These are phyloP conservation scores for Habrosyne pyritoides DNA, from an alignment of 2,888 invertebrate genomes.

Conservation along the genomic window DNA sequence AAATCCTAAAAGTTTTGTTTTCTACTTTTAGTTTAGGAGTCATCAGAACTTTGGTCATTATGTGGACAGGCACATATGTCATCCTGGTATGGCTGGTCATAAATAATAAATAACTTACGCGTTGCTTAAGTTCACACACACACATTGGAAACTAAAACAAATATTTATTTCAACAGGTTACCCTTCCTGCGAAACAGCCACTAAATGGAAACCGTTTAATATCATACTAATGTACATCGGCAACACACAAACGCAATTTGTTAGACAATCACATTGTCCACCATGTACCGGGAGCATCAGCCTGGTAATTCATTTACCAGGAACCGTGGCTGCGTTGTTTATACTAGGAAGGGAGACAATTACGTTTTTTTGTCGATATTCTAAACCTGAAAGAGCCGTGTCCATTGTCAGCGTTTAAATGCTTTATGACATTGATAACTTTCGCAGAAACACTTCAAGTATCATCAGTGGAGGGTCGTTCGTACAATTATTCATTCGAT, in stretches of 20 bases:
- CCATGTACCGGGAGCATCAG: slow-evolving; percentile 56
- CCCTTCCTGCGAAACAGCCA: neutral
- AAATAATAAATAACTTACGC: no score
- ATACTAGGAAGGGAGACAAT: slow-evolving; percentile 63
- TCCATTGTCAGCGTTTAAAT: slow-evolving; percentile 57
- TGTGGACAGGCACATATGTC: no score
- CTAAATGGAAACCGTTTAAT: neutral
- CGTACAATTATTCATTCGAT: slow-evolving; percentile 17
- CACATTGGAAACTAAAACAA: neutral
- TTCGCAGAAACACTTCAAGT: slow-evolving; percentile 37
- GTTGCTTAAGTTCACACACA: no score
- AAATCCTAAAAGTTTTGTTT: no score
- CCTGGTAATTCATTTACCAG: slow-evolving; percentile 62
- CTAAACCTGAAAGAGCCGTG: slow-evolving; percentile 45
- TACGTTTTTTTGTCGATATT: slow-evolving; percentile 55
- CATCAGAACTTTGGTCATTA: no score
- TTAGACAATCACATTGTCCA: slow-evolving; percentile 66
- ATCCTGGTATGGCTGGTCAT: no score
- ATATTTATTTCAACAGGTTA: neutral
- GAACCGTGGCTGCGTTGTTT: slow-evolving; percentile 65
- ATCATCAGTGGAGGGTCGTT: slow-evolving; percentile 25
- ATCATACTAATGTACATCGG: neutral
- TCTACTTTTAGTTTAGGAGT: no score
- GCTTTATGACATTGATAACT: slow-evolving; percentile 41
- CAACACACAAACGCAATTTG: slow-evolving; percentile 7